A percentile compares a stretch with the other conserved stretches of the same genome.
Evolutionary conservation across 2,888 invertebrate species (phyloP).

Genomic region (Melanophora roralis): DNA sequence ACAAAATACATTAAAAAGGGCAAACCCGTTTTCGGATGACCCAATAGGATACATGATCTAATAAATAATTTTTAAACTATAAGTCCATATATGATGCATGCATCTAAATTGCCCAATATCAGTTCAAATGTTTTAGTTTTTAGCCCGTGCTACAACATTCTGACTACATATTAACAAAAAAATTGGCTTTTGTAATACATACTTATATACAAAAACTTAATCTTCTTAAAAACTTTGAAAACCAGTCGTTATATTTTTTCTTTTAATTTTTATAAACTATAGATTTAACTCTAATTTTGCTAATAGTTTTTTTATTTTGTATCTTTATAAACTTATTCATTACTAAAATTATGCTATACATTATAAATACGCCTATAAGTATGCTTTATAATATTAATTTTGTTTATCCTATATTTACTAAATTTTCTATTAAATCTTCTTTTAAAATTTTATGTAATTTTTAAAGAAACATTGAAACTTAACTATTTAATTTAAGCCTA

Average conservation of each 20-base stretch:
- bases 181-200: background rate
- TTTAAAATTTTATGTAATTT: background rate
- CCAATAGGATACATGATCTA: too few relatives aligned
- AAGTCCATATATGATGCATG: too few relatives aligned
- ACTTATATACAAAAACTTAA: too few relatives aligned
- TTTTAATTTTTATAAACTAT: slow-evolving; percentile 22
- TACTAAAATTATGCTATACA: slow-evolving; percentile 55
- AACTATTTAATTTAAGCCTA: slow-evolving; percentile 14
- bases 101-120: too few relatives aligned
- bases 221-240: background rate
- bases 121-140: too few relatives aligned
- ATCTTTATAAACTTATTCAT: background rate
- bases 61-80: too few relatives aligned
- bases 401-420: background rate
- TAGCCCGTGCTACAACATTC: too few relatives aligned
- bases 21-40: too few relatives aligned
- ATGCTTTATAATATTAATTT: slow-evolving; percentile 13
- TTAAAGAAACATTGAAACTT: slow-evolving; percentile 2
- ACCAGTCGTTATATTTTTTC: slow-evolving; percentile 39
- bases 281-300: slow-evolving; percentile 3
- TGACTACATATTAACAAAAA: slow-evolving; percentile 11
- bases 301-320: background rate
- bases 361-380: slow-evolving; percentile 25
- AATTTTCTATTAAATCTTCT: background rate
- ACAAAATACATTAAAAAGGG: too few relatives aligned